These are phyloP conservation scores for Ostrea edulis DNA, from an alignment of 1,140 invertebrate species.

Conservation along the genomic window DNA sequence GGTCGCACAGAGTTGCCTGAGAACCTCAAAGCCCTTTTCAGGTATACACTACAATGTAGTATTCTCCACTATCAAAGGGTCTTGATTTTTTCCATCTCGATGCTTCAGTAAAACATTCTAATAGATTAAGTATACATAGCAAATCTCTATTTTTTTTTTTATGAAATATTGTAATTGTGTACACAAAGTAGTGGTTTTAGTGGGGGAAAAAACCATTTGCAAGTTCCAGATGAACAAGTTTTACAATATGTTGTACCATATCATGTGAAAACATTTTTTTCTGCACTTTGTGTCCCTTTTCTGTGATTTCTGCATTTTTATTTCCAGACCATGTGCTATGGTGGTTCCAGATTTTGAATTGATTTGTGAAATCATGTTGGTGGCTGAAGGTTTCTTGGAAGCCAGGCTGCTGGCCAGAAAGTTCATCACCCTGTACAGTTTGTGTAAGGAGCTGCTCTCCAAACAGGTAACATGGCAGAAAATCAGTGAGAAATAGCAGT, in stretches of 20 bases:
- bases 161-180: no score
- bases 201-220: background rate
- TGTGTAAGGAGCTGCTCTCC: constrained; percentile 95
- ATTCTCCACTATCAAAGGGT: background rate
- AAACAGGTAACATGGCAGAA: constrained; percentile 84
- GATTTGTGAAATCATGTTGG: constrained; percentile 99
- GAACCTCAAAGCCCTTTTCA: constrained; percentile 93
- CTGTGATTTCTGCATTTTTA: background rate
- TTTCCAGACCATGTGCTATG: constrained; percentile 94
- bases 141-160: no score
- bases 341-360: constrained; percentile 98
- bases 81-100: background rate
- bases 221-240: no score
- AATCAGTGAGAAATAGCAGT: background rate
- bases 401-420: constrained; percentile 94
- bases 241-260: no score
- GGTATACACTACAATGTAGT: constrained; percentile 75
- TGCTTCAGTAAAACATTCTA: no score
- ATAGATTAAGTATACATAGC: no score
- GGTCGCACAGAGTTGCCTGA: constrained; percentile 94
- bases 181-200: background rate
- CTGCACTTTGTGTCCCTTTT: background rate
- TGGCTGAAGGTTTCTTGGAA: constrained; percentile 98
- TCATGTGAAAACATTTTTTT: no score
- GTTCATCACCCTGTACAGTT: constrained; percentile 96